Base-by-base conservation (phyloP, 2,888 invertebrate species). In the Mimas tiliae region DNA sequence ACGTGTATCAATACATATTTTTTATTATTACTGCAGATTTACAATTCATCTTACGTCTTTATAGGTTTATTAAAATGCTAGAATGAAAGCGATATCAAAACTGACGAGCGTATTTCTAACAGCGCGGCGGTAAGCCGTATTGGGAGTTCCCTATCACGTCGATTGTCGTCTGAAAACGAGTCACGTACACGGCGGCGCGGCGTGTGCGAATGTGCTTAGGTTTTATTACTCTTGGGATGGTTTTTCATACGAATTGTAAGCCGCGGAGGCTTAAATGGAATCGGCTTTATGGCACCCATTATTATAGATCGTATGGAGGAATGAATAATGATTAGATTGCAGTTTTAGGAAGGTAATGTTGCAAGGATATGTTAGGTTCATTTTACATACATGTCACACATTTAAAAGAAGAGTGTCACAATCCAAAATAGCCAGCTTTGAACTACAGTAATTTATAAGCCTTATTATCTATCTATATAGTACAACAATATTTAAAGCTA, bases 121-220 rank as follows among this genome's bases (percentile, higher is more conserved):
- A n/a, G n/a, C n/a, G n/a, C n/a, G 34, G 7, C 38, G 16, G 55
- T 11, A 58, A 58, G 6, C 12, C 19, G 9, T 8, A 12, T 16
- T 42, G 38, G 9, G 16, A 55, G 33, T 55, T 38, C 16, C 58
- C 8, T 42, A 42, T 58, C 58, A n/a, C 53, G 11, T 42, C 38
- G 38, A 16, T 19, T 38, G 42, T 8, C 34, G 34, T 58, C 58
- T 0, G 42, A 42, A 58, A 58, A 42, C 38, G 38, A 58, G 58
- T 58, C 58, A 58, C 58, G 58, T 58, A 58, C 6, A 12, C 11
- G 38, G 11, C 58, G 42, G 42, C 6, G 6, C 11, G 38, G 11
- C 58, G 42, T 58, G 58, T 16, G 58, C 55, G 38, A 55, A 55
- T 55, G 34, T 34, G 58, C 58, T 19, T 12, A 42, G 9, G 19